phyloP scores from a whole-genome alignment of 2,888 invertebrate genomes.

The Meganola albula region DNA sequence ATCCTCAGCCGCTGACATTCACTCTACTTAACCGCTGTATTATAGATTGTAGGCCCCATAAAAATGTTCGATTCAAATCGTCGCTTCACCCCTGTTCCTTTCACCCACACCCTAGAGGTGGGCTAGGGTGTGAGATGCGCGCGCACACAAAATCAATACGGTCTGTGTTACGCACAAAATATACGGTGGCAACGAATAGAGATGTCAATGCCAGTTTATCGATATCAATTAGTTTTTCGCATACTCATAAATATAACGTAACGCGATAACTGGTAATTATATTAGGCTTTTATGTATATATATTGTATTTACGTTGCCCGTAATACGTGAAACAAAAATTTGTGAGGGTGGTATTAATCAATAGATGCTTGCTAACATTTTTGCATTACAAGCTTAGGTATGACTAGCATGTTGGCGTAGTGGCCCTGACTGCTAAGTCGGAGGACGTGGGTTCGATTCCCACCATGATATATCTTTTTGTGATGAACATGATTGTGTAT shows the following conservation, averaged over 20 bases:
- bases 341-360: too few species aligned
- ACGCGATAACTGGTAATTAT: too few species aligned
- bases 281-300: too few species aligned
- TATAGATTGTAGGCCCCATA: slow-evolving; percentile 63
- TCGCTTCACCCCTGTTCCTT: slow-evolving; percentile 62
- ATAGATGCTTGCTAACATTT: too few species aligned
- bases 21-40: slow-evolving; percentile 66
- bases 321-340: too few species aligned
- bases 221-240: slow-evolving; percentile 34
- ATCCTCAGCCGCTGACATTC: slow-evolving; percentile 45
- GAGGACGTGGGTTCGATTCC: too few species aligned
- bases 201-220: slow-evolving; percentile 63
- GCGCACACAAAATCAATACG: slow-evolving; percentile 75
- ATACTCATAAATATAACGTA: slow-evolving; percentile 14
- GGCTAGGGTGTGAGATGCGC: slow-evolving; percentile 48
- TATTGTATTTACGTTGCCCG: too few species aligned
- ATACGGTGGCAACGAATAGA: slow-evolving; percentile 51
- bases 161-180: slow-evolving; percentile 68
- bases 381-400: too few species aligned
- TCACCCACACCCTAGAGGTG: slow-evolving; percentile 32
- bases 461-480: too few species aligned
- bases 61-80: slow-evolving; percentile 72
- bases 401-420: too few species aligned
- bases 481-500: too few species aligned
- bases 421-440: too few species aligned